A percentile compares a stretch with the other conserved stretches of the same genome.
Evolutionary conservation across 2,113 vertebrate species (phyloP).

Genomic region (Chelonoidis abingdonii): DNA sequence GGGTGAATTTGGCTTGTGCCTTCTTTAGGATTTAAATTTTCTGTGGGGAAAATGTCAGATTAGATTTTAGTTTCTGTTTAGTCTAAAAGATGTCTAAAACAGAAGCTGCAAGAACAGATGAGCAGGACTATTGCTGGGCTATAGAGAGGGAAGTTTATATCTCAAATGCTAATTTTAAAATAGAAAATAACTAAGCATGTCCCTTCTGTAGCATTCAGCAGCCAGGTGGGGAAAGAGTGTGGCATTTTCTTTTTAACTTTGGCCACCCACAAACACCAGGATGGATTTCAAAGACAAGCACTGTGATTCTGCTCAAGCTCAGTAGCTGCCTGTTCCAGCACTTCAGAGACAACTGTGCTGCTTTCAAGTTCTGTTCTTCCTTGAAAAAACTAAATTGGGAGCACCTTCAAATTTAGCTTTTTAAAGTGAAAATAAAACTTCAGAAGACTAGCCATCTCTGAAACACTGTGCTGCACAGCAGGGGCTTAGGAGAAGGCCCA

Average conservation of each 20-base stretch:
- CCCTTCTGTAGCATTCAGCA: neutral
- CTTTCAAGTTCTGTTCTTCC: slow-evolving; percentile 14
- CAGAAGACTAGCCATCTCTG: neutral
- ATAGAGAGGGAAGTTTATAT: neutral
- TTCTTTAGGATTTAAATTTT: slow-evolving; percentile 49
- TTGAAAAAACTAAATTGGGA: slow-evolving; percentile 33
- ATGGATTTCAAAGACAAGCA: neutral
- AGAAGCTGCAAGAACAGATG: neutral
- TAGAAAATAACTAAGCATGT: neutral
- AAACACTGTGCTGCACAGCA: slow-evolving; percentile 8
- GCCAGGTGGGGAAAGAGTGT: neutral
- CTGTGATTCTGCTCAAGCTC: neutral
- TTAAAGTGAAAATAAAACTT: slow-evolving; percentile 16
- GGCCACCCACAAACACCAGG: neutral
- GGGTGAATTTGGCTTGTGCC: slow-evolving; percentile 56
- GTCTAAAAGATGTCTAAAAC: neutral
- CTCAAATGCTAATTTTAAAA: neutral
- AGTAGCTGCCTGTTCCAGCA: neutral
- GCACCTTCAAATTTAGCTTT: slow-evolving; percentile 5
- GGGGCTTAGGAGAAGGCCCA: neutral
- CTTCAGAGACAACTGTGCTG: neutral
- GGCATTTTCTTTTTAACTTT: neutral
- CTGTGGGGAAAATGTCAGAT: slow-evolving; percentile 53
- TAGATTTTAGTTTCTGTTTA: neutral
- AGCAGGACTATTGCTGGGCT: neutral